Percentiles rank a stretch among this genome's conserved stretches.
Evolutionary conservation across 2,797 vertebrate genomes (phyloP).

Genomic region (Pipistrellus pygmaeus): DNA sequence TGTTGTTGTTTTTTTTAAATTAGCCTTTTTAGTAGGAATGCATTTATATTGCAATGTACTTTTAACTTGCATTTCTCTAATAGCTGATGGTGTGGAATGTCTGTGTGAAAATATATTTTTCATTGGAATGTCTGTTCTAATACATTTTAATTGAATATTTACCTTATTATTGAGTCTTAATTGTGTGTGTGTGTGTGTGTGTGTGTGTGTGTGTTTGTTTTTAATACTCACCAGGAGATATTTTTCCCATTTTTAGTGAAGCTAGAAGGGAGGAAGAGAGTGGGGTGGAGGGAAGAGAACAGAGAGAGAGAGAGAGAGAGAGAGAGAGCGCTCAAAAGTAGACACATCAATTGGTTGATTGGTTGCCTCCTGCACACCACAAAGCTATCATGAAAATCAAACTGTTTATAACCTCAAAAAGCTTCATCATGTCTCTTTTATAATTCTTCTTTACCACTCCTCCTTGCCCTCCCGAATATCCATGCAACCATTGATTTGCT

Average conservation of each 20-base stretch:
- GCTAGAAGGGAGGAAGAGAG: neutral
- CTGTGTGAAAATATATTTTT: neutral
- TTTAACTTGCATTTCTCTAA: neutral
- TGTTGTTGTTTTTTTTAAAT: neutral
- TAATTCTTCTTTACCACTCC: neutral
- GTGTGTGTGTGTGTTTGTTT: too few relatives aligned
- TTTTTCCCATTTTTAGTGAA: neutral
- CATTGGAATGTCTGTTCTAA: neutral
- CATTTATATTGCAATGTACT: neutral
- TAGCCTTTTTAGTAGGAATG: neutral
- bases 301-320: too few relatives aligned
- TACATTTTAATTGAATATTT: neutral
- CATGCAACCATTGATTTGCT: neutral
- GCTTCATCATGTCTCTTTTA: neutral
- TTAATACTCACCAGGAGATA: neutral
- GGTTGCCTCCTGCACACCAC: neutral
- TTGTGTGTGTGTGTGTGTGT: too few relatives aligned
- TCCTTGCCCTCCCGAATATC: neutral
- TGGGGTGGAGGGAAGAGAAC: too few relatives aligned
- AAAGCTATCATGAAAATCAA: neutral
- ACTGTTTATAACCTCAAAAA: neutral
- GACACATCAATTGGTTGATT: neutral
- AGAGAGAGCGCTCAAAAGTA: neutral
- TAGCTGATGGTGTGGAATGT: neutral
- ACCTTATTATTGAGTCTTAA: neutral